Evolutionary conservation across 2,888 invertebrate species (phyloP), one percentile per base, ranked within the genome.

Genomic region (Brenthis hecate): DNA sequence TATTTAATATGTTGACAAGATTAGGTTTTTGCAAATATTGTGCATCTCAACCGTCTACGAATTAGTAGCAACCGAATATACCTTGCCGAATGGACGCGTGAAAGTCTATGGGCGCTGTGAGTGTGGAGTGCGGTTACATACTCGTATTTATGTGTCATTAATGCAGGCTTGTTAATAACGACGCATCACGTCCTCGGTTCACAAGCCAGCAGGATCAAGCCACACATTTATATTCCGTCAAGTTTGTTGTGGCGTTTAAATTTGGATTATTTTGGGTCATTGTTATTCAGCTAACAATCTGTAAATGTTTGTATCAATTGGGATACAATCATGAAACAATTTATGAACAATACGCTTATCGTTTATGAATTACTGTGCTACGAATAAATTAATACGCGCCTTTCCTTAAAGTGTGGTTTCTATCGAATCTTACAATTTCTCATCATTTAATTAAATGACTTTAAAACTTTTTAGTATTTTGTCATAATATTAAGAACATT

Each of bases 241-340:
- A 85, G 82, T 82, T 80, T 81, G 82, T 81, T 81, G 80, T 82
- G 85, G 83, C 90, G 89, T 89, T 92, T 91, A 91, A 87, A 92
- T 92, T 90, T 92, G 89, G 92, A 92, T 91, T 92, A 92, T 89
- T 85, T 85, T 86, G 84, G 84, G 83, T 88, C 86, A 89, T 91
- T 91, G 89, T 88, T 83, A 91, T 91, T 89, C 91, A 81, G 77
- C 79, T 81, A 82, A 85, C 87, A 83, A 82, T 78, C 75, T 76
- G 79, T 81, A 81, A 74, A 83, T 84, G 83, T 85, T 86, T 84
- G 86, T 85, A 85, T 86, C 85, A 89, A 89, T 91, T 87, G 84
- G 83, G 80, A 84, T 84, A 86, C 87, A 81, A 86, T 87, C 85
- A 85, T 85, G 85, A 79, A 83, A 82, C 82, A 81, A 85, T 86